Base-by-base conservation (phyloP, 1,140 invertebrate genomes). In the Atta texana region DNA sequence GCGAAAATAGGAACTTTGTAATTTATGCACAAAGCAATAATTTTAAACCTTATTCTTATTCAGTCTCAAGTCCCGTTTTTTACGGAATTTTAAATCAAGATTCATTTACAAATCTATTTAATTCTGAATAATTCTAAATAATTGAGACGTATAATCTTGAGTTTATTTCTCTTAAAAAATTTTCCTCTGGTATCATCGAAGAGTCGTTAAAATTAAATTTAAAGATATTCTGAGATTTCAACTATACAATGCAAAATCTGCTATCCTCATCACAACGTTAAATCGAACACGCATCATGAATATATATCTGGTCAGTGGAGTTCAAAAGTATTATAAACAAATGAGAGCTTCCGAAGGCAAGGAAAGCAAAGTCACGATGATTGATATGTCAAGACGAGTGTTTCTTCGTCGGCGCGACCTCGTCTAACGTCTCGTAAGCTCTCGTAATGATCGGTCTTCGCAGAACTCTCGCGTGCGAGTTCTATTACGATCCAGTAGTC, bases 401-500 rank as follows among this genome's bases (percentile, higher is more conserved):
- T 72, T 72, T 59, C n/a, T 21, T 85, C 61, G 53, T 71, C 55
- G 31, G n/a, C 21, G 44, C 31, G 21, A 18, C 28, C 66, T 89
- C 53, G 63, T 34, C 5, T 34, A 3, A 34, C 31, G 31, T 86
- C 51, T 80, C 66, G 63, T 57, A 89, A 89, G 59, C 66, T 85
- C 24, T 59, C n/a, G 53, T 81, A 89, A 89, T 76, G 76, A 78
- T 68, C 76, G 88, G 39, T 75, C 88, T 87, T 88, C 75, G 59
- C 51, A 51, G 57, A 87, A 55, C 75, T 76, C 84, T 53, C 59
- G 59, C 34, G n/a, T 55, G 82, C 74, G 77, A 89, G 88, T 89
- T 86, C 82, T 61, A 75, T 89, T 89, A 89, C 88, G 75, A 53
- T 31, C 53, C 49, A 76, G 75, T 77, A 84, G 87, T 89, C 75